phyloP scores from a whole-genome alignment of 2,797 vertebrate species.

The Syncerus caffer region DNA sequence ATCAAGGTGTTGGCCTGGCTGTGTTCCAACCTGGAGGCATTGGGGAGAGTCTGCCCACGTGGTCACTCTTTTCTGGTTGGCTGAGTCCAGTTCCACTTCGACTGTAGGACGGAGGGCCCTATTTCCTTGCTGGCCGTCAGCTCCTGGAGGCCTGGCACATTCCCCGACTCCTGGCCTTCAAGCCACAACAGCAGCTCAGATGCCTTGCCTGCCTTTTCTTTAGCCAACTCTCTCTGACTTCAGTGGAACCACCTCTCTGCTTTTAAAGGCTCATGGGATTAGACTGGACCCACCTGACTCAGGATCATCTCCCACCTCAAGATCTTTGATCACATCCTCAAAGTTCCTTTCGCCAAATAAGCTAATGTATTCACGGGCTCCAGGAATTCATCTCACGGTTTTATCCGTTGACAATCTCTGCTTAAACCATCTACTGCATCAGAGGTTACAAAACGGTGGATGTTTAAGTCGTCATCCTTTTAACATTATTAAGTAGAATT shows the following conservation, averaged over 20 bases:
- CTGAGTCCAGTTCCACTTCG: neutral
- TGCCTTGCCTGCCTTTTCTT: neutral
- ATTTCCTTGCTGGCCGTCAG: neutral
- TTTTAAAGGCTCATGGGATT: neutral
- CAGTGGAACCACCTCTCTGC: neutral
- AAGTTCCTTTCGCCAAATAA: neutral
- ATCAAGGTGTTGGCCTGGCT: neutral
- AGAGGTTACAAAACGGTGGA: neutral
- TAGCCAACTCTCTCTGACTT: neutral
- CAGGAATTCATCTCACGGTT: neutral
- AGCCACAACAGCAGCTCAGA: neutral
- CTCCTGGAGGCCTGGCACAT: neutral
- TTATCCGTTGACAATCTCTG: neutral
- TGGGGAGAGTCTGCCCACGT: neutral
- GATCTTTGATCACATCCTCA: neutral
- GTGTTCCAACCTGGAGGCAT: neutral
- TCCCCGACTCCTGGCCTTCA: neutral
- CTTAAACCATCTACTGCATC: neutral
- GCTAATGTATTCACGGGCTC: neutral
- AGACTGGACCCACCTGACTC: neutral
- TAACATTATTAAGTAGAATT: neutral
- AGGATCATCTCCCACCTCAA: neutral
- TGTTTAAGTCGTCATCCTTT: neutral
- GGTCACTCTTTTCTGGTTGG: neutral
- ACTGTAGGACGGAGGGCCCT: neutral